phyloP scores from a whole-genome alignment of 2,797 vertebrate species.

The Thamnophis elegans region DNA sequence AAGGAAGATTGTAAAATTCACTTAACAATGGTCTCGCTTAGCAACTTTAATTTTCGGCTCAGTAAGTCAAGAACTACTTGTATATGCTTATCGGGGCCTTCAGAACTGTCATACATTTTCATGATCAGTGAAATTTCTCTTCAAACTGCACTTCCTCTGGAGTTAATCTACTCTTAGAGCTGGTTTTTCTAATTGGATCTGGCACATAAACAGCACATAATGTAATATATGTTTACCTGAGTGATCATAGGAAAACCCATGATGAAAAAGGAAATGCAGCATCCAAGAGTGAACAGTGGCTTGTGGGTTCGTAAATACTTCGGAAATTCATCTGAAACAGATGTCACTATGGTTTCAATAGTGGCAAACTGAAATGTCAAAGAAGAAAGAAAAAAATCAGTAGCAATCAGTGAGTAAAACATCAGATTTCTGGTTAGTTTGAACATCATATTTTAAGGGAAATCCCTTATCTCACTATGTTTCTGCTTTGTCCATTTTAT shows the following conservation, averaged over 20 bases:
- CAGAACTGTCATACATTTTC: not conserved
- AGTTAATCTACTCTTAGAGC: not conserved
- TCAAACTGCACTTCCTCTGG: accelerated
- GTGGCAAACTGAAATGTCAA: constrained; percentile 85
- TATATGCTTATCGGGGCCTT: not conserved
- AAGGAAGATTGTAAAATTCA: not conserved
- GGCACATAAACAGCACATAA: not conserved
- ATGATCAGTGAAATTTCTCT: not conserved
- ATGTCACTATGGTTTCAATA: constrained; percentile 97
- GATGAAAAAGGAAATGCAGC: constrained; percentile 88
- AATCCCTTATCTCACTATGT: not conserved
- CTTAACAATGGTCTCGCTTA: not conserved
- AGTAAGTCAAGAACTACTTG: not conserved
- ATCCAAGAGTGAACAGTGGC: constrained; percentile 88
- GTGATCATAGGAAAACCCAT: constrained; percentile 99
- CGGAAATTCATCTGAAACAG: constrained; percentile 94
- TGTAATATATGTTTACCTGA: constrained; percentile 74
- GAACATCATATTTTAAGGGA: not conserved
- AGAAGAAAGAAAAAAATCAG: accelerated
- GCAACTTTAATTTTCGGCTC: not conserved
- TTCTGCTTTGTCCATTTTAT: not conserved
- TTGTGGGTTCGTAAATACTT: constrained; percentile 94
- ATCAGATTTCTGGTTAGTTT: not conserved
- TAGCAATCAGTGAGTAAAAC: not conserved
- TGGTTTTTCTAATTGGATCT: not conserved